Conservation (phyloP, 2,797 vertebrate genomes). For the Cottoperca gobio region DNA sequence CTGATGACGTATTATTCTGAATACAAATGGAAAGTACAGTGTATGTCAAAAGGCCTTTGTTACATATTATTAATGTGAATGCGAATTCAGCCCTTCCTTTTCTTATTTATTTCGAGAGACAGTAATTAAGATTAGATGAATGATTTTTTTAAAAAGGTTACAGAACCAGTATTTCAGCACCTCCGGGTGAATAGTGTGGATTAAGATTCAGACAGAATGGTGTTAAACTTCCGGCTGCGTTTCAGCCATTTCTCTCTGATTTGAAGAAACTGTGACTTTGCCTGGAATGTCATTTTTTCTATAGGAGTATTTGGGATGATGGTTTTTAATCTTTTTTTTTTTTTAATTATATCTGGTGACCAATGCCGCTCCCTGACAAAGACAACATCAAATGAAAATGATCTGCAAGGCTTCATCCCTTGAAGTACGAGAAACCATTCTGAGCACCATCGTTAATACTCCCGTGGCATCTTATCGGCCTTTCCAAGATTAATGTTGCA, state of each 20-base stretch:
- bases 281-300: constrained; percentile 11
- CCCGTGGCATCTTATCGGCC: background rate
- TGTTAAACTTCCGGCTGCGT: background rate
- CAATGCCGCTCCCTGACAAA: background rate
- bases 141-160: background rate
- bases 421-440: background rate
- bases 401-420: constrained; percentile 2
- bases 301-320: background rate
- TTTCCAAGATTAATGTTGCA: constrained; percentile 11
- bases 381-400: background rate
- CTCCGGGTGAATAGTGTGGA: constrained; percentile 10
- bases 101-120: background rate
- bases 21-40: too few species aligned
- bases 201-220: constrained; percentile 25
- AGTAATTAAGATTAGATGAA: background rate
- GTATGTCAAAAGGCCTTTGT: background rate
- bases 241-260: constrained; percentile 19
- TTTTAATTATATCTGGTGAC: constrained; percentile 8
- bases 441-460: constrained; percentile 7
- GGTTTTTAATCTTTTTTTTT: constrained; percentile 3
- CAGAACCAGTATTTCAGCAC: background rate
- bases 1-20: too few species aligned
- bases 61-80: background rate
- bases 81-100: background rate
- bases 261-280: constrained; percentile 12